Conservation (phyloP, 2,797 vertebrate species). For the Taenioides sp. region DNA sequence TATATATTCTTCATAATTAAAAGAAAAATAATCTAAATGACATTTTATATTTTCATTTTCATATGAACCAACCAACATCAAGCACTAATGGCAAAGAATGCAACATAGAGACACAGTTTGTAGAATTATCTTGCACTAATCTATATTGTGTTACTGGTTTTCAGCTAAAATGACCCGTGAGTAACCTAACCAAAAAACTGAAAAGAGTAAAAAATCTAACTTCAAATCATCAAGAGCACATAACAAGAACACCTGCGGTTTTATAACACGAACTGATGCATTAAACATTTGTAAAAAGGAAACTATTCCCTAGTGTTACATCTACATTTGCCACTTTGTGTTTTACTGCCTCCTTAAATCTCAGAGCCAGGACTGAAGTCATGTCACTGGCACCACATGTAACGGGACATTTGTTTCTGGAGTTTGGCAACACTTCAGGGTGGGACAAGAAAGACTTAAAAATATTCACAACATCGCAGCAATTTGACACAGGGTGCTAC, state of each 20-base stretch:
- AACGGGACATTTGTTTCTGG: slow-evolving; percentile 61
- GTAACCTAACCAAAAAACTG: not conserved
- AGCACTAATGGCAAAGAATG: not conserved
- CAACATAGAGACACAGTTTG: not conserved
- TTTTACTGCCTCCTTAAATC: slow-evolving; percentile 63
- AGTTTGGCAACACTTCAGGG: slow-evolving; percentile 57
- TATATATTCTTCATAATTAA: no score
- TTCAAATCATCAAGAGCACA: slow-evolving; percentile 35
- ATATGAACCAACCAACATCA: not conserved
- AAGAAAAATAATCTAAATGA: not conserved
- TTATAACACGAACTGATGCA: not conserved
- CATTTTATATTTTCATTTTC: not conserved
- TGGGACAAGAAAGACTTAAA: slow-evolving; percentile 61
- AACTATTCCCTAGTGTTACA: slow-evolving; percentile 56
- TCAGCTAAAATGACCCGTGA: not conserved
- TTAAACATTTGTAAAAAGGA: slow-evolving; percentile 39
- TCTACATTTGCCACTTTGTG: slow-evolving; percentile 50
- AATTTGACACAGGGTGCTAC: slow-evolving; percentile 62
- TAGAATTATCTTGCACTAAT: not conserved
- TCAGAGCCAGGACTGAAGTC: slow-evolving; percentile 70
- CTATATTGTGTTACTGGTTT: not conserved
- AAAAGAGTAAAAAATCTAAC: not conserved
- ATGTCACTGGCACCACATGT: slow-evolving; percentile 69
- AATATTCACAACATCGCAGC: slow-evolving; percentile 66
- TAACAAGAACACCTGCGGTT: slow-evolving; percentile 4